A percentile compares a stretch with the other conserved stretches of the same genome.
phyloP scores from a whole-genome alignment of 1,140 invertebrate genomes.

The Ips typographus region DNA sequence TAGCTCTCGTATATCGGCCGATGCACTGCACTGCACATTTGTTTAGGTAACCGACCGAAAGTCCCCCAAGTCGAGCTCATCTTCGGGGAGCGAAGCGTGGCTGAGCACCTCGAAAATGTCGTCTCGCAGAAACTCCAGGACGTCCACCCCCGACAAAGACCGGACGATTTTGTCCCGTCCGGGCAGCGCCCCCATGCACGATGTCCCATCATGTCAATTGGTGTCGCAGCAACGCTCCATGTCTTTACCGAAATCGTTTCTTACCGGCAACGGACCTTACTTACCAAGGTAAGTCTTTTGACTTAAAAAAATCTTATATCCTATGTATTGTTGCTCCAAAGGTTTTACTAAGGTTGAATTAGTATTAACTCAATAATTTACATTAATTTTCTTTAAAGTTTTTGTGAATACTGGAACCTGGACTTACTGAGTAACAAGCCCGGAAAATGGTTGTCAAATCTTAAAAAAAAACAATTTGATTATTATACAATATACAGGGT shows the following conservation, averaged over 20 bases:
- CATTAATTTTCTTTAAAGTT: too few relatives aligned
- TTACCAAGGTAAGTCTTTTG: conserved; percentile 28
- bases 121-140: conserved; percentile 53
- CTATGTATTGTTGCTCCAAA: too few relatives aligned
- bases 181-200: conserved; percentile 58
- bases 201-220: conserved; percentile 41
- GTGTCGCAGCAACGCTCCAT: conserved; percentile 61
- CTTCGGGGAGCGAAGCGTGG: conserved; percentile 60
- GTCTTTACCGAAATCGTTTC: conserved; percentile 65
- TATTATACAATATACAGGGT: too few relatives aligned
- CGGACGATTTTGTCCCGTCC: conserved; percentile 55
- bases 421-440: too few relatives aligned
- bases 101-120: conserved; percentile 54
- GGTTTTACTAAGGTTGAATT: too few relatives aligned
- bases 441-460: too few relatives aligned
- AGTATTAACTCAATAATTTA: too few relatives aligned
- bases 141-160: conserved; percentile 55
- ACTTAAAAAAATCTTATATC: too few relatives aligned
- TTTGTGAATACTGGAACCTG: too few relatives aligned
- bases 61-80: conserved; percentile 48
- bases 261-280: conserved; percentile 46
- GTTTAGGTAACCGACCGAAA: conserved; percentile 22
- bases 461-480: too few relatives aligned
- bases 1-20: too few relatives aligned
- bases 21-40: too few relatives aligned